Evolutionary conservation across 2,888 invertebrate species (phyloP).

Genomic region (Orchestes rusci): DNA sequence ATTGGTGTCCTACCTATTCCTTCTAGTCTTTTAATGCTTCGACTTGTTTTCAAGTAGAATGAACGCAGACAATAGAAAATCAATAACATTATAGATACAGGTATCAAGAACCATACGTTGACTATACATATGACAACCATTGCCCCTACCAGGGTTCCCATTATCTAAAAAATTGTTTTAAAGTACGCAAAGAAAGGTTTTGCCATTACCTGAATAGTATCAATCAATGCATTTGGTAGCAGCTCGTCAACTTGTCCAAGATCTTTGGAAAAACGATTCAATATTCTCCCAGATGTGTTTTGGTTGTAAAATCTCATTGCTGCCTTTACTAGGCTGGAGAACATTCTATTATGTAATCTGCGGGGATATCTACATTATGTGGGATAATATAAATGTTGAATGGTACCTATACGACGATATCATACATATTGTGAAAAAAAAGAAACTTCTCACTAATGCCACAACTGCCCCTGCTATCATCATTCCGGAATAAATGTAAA

Average conservation of each 20-base stretch:
- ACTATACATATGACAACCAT: conserved; percentile 64
- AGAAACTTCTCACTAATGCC: conserved; percentile 43
- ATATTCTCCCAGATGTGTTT: conserved; percentile 61
- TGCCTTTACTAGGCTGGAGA: conserved; percentile 56
- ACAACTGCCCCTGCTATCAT: conserved; percentile 42
- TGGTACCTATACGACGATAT: conserved; percentile 49
- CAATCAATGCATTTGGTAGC: conserved; percentile 45
- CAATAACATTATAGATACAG: conserved; percentile 56
- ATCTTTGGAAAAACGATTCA: conserved; percentile 68
- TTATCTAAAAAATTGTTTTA: conserved; percentile 42
- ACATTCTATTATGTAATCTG: conserved; percentile 68
- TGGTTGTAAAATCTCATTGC: conserved; percentile 71
- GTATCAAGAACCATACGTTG: conserved; percentile 60
- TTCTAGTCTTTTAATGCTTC: conserved; percentile 67
- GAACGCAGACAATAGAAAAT: conserved; percentile 57
- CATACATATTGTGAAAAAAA: conserved; percentile 58
- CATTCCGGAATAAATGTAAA: conserved; percentile 42
- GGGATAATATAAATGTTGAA: background rate
- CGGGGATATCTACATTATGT: conserved; percentile 29
- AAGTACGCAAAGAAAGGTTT: no score
- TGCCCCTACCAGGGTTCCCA: conserved; percentile 69
- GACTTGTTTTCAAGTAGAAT: conserved; percentile 65
- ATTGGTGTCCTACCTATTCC: conserved; percentile 53
- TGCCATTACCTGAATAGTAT: conserved; percentile 42
- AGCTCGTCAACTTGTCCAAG: conserved; percentile 52